Evolutionary conservation across 2,113 vertebrate species (phyloP), one percentile per base, ranked within the genome.

Genomic region (Gracilinanus agilis): DNA sequence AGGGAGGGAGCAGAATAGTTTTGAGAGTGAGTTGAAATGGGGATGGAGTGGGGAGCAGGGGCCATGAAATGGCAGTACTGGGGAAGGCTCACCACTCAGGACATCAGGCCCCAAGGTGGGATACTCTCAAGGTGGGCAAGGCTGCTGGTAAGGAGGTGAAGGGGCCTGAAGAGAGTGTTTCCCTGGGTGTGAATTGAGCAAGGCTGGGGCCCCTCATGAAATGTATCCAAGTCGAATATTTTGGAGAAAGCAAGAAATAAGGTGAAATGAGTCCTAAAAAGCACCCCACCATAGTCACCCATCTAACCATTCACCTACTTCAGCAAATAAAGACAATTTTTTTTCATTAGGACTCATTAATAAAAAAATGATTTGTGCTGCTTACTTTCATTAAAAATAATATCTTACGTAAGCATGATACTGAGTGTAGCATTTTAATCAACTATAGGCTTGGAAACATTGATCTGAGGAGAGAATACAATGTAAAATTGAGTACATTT

Each of bases 401-500:
- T 16, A 13, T 23, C 19, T 24, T 44, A 11, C 34, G 55, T 24
- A 56, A 91, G 44, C 54, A 24, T 88, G 23, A 88, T 53, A 53
- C 89, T 25, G 44, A 67, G 49, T 27, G 34, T 56, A 53, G 90
- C 49, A 4, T 55, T 89, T 54, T 61, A 91, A 55, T 92, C 90
- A 54, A 49, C 24, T 44, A 0, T 93, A 54, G 54, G 29, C 94
- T 93, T 53, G 91, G 91, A 29, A n/a, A 29, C 25, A n/a, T 44
- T 27, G 93, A 88, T 94, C 90, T 55, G 19, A 61, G 49, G 58
- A 93, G 83, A 54, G 90, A 90, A 90, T 61, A 49, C 55, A 25
- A 21, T 7, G 53, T 58, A 24, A 94, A 88, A 67, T 92, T 92
- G 83, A 92, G 44, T 21, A 44, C 21, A 19, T 16, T 56, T 91